These are phyloP conservation scores for Phycodurus eques DNA, from an alignment of 2,113 vertebrate species.

Conservation along the genomic window DNA sequence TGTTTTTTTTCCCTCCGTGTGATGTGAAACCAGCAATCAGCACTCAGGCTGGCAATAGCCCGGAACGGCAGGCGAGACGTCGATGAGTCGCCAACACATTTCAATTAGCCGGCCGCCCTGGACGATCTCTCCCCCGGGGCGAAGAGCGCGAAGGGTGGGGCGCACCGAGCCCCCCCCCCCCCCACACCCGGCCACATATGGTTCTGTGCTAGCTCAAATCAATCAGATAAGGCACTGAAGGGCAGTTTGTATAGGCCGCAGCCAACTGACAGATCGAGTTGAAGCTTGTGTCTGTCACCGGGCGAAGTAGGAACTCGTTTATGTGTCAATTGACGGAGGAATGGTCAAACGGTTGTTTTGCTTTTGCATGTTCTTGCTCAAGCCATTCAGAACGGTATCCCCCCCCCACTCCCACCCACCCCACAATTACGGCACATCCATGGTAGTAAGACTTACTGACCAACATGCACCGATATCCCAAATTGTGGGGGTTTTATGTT, in stretches of 20 bases:
- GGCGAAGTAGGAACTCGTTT: slow-evolving; percentile 9
- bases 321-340: slow-evolving; percentile 8
- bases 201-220: slow-evolving; percentile 46
- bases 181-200: slow-evolving; percentile 55
- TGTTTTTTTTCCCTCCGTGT: slow-evolving; percentile 71
- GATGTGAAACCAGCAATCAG: slow-evolving; percentile 85
- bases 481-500: background rate
- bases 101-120: slow-evolving; percentile 83
- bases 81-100: slow-evolving; percentile 85
- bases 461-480: background rate
- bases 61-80: slow-evolving; percentile 81
- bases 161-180: slow-evolving; percentile 54
- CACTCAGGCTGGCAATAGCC: slow-evolving; percentile 81
- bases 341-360: slow-evolving; percentile 19
- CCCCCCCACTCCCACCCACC: background rate
- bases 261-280: slow-evolving; percentile 23
- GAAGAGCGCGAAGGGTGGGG: slow-evolving; percentile 63
- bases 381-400: slow-evolving; percentile 22
- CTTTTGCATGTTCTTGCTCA: slow-evolving; percentile 21
- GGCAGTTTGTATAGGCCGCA: slow-evolving; percentile 27
- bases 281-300: slow-evolving; percentile 13
- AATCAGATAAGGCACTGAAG: slow-evolving; percentile 43
- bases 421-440: background rate
- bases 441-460: background rate
- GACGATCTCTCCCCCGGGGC: slow-evolving; percentile 78